Evolutionary conservation across 2,113 vertebrate species (phyloP).

Genomic region (Paralichthys olivaceus): DNA sequence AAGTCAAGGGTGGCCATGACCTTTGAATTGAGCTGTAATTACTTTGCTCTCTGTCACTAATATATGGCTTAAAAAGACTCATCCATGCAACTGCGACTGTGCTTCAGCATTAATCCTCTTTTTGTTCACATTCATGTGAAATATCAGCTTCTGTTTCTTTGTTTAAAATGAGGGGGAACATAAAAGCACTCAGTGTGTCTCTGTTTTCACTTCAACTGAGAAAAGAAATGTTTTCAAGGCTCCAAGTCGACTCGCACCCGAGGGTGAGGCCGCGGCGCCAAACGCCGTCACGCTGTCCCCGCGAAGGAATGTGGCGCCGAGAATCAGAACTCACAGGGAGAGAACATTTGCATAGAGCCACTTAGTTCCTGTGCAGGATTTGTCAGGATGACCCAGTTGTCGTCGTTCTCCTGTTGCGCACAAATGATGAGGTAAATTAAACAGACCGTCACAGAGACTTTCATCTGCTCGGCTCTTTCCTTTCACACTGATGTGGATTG

Average conservation of each 20-base stretch:
- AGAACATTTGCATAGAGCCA: constrained; percentile 52
- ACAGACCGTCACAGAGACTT: constrained; percentile 36
- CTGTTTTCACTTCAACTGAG: background rate
- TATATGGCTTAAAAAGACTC: background rate
- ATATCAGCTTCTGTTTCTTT: constrained; percentile 6
- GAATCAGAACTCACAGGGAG: constrained; percentile 53
- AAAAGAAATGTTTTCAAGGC: constrained; percentile 58
- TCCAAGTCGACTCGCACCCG: constrained; percentile 26
- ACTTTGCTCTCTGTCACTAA: constrained; percentile 26
- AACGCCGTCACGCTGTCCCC: too few relatives aligned
- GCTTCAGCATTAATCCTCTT: constrained; percentile 19
- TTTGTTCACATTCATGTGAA: constrained; percentile 33
- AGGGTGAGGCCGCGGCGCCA: constrained; percentile 32
- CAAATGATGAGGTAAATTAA: constrained; percentile 57
- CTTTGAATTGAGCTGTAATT: constrained; percentile 52
- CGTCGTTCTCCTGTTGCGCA: constrained; percentile 24
- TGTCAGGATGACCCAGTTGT: constrained; percentile 73
- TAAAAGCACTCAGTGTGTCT: background rate
- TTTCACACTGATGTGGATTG: constrained; percentile 7
- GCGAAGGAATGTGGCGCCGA: constrained; percentile 33
- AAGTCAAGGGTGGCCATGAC: constrained; percentile 49
- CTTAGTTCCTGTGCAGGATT: constrained; percentile 63
- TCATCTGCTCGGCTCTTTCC: constrained; percentile 43
- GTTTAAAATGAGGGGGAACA: constrained; percentile 20
- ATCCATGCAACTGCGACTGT: background rate